Evolutionary conservation across 1,140 invertebrate species (phyloP).

Genomic region (Drosophila sproati): DNA sequence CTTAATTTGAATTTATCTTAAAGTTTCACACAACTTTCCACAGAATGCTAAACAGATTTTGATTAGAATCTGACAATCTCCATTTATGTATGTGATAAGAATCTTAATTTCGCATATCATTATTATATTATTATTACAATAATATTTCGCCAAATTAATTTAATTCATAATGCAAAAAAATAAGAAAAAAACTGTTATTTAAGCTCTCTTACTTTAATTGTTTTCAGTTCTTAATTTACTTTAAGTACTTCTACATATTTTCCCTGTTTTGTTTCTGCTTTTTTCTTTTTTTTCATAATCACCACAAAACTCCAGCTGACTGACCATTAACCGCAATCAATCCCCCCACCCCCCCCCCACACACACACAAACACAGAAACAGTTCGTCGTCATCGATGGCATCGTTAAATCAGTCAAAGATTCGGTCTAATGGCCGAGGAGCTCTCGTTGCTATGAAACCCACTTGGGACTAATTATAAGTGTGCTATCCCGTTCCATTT

Average conservation of each 20-base stretch:
- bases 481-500: constrained; percentile 48
- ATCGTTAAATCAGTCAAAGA: constrained; percentile 7
- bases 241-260: constrained; percentile 9
- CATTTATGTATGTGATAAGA: no score
- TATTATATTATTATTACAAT: no score
- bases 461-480: constrained; percentile 80
- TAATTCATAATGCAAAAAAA: no score
- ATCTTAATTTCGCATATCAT: no score
- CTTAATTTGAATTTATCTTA: no score
- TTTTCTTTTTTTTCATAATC: constrained; percentile 30
- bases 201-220: no score
- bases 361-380: no score
- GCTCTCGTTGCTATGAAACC: constrained; percentile 63
- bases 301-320: constrained; percentile 40
- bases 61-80: no score
- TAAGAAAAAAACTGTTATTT: no score
- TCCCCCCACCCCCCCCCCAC: background rate
- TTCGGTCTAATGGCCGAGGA: constrained; percentile 35
- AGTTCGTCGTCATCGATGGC: background rate
- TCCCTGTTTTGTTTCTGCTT: constrained; percentile 4
- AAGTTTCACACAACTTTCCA: no score
- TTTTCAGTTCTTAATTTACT: constrained; percentile 10
- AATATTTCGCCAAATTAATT: no score
- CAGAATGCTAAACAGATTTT: no score
- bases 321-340: constrained; percentile 44